phyloP scores from a whole-genome alignment of 2,797 vertebrate genomes.

The Selene dorsalis region DNA sequence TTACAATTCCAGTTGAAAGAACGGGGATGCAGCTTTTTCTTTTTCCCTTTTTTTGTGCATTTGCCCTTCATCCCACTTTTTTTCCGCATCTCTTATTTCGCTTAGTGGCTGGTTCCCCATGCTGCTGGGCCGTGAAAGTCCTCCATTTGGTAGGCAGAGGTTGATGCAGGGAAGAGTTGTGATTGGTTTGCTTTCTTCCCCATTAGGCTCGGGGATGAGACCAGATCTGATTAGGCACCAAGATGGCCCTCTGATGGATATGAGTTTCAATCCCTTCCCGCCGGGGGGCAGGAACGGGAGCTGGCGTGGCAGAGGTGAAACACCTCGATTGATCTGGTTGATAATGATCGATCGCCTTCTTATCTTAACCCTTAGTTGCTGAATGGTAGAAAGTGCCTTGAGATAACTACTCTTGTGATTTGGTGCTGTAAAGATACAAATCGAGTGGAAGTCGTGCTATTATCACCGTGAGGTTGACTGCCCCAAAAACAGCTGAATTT shows the following conservation, averaged over 20 bases:
- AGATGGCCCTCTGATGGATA: constrained; percentile 85
- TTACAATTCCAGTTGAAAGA: constrained; percentile 29
- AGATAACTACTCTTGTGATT: too few species aligned
- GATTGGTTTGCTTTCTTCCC: constrained; percentile 82
- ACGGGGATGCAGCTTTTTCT: constrained; percentile 32
- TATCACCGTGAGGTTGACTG: constrained; percentile 26
- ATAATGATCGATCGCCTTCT: constrained; percentile 61
- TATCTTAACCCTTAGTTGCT: constrained; percentile 41
- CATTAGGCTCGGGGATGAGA: constrained; percentile 81
- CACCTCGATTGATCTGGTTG: constrained; percentile 73
- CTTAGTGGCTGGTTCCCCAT: constrained; percentile 66
- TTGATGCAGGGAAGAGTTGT: constrained; percentile 67
- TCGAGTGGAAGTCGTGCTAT: constrained; percentile 22
- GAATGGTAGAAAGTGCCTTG: constrained; percentile 11
- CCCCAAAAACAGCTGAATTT: constrained; percentile 21
- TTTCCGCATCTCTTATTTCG: constrained; percentile 43
- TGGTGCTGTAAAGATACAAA: too few species aligned
- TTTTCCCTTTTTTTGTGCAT: constrained; percentile 19
- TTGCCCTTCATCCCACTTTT: constrained; percentile 44
- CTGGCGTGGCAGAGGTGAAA: constrained; percentile 85
- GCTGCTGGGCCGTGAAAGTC: constrained; percentile 56
- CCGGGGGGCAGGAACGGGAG: constrained; percentile 80
- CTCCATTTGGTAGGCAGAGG: constrained; percentile 42
- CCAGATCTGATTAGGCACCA: constrained; percentile 83
- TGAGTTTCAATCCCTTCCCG: constrained; percentile 84